Base-by-base conservation (phyloP, 2,888 invertebrate species). In the Rhingia rostrata region DNA sequence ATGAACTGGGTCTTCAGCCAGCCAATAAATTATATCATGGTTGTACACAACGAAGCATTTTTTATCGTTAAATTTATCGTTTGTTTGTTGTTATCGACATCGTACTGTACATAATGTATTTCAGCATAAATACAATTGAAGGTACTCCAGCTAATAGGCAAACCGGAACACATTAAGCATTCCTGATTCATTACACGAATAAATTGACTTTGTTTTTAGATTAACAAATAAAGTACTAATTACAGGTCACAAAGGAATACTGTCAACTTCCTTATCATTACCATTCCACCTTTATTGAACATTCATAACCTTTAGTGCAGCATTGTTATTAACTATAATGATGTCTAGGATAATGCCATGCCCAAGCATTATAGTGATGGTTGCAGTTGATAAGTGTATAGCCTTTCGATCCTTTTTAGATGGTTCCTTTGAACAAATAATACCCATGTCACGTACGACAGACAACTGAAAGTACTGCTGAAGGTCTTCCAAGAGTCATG, bases 391-490 rank as follows among this genome's bases (percentile, higher is more conserved):
- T 75, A 43, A 30, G 51, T 60, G 22, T 2, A 22, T 22, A 22
- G 22, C 22, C 22, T 22, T 22, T 67, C 10, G 43, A 41, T 37
- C 35, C 35, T 43, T 37, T 75, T 60, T 75, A n/a, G 58, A 54
- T 54, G 30, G 66, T 56, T 67, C 41, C 67, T 32, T 77, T 53
- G 61, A 49, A 67, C 12, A 69, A 45, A 61, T 75, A 45, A 37
- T 32, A 32, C 35, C 7, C 47, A 60, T 69, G 61, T 60, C 69
- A 61, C 54, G 61, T 69, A 61, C 53, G 67, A 53, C 30, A 67
- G 41, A 14, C 35, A 67, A 67, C 32, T 67, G 66, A 75, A n/a
- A 75, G 67, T 58, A 67, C 67, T 53, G 37, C 30, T 9, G 37
- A 75, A 75, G 58, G 77, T 61, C 47, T 69, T 43, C 22, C 22